Base-by-base conservation (phyloP, 2,888 invertebrate species). In the Boloria euphrosyne region DNA sequence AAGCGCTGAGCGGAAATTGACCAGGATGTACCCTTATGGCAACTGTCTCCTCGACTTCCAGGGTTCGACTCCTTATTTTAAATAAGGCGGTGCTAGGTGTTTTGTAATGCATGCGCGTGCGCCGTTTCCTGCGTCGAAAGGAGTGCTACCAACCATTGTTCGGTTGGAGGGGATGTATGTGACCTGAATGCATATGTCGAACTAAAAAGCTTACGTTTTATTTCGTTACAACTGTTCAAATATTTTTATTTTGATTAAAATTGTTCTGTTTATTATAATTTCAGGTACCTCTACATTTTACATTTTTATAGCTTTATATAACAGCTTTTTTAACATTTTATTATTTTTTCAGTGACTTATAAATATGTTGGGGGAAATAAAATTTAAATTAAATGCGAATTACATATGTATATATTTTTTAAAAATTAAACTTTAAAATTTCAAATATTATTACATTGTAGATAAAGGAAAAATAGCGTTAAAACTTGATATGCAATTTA, bases 11-110 rank as follows among this genome's bases (percentile, higher is more conserved):
- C 88, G 90, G 90, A 90, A 87, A 84, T 76, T 69, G 72, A 76
- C 78, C 89, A 89, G 90, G 91, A 91, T 87, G 87, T 88, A 88
- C 90, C 88, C 78, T 80, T 90, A 90, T 83, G 87, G 90, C 78
- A 76, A 79, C 80, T 80, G 84, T 87, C 87, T 87, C 84, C 84
- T 78, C 82, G 79, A 84, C 83, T 85, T 88, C 87, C 87, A 88
- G 87, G 86, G 86, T 82, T 79, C 74, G 67, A 68, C 68, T 62
- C 64, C 55, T 66, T 69, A 66, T 70, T 71, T 73, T 81, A 77
- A 78, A 84, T 81, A 86, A 87, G 87, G 85, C 80, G 77, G 72
- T 76, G 73, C 71, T 76, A 70, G 80, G 82, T 84, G 85, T 86
- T 90, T 89, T 84, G 87, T 89, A 91, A 76, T 75, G 71, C 73